Conservation (phyloP, 2,888 invertebrate species). For the Rhaphigaster nebulosa region DNA sequence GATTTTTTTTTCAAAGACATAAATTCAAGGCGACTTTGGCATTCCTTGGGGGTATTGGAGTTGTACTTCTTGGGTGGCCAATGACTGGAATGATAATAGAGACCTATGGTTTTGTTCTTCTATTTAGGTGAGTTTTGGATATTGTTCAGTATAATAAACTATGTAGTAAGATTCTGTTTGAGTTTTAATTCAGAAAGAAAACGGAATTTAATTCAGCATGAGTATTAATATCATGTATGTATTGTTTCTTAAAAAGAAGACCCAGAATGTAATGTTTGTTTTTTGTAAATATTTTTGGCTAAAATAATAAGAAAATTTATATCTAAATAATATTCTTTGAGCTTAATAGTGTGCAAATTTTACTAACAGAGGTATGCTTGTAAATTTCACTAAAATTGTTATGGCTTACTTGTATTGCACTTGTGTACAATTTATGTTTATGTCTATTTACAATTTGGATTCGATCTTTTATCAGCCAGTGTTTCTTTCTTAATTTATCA, state of each 20-base stretch:
- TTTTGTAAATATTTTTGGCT: too few species aligned
- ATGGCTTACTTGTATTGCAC: too few species aligned
- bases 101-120: slow-evolving; percentile 92
- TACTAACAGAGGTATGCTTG: too few species aligned
- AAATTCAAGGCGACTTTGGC: slow-evolving; percentile 91
- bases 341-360: too few species aligned
- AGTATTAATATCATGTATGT: not conserved
- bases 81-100: slow-evolving; percentile 96
- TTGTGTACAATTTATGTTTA: too few species aligned
- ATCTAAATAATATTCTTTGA: too few species aligned
- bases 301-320: too few species aligned
- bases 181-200: not conserved
- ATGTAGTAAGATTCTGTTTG: not conserved
- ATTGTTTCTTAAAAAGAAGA: too few species aligned
- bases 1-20: slow-evolving; percentile 98
- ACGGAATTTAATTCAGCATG: not conserved
- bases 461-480: too few species aligned
- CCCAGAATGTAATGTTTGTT: not conserved
- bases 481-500: too few species aligned
- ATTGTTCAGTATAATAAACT: slow-evolving; percentile 38
- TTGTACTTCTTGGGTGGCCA: slow-evolving; percentile 96
- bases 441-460: too few species aligned
- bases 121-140: slow-evolving; percentile 78
- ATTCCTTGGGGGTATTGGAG: slow-evolving; percentile 92
- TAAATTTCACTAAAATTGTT: too few species aligned